Conservation (phyloP, 2,113 vertebrate genomes). For the Odontophorus gujanensis region DNA sequence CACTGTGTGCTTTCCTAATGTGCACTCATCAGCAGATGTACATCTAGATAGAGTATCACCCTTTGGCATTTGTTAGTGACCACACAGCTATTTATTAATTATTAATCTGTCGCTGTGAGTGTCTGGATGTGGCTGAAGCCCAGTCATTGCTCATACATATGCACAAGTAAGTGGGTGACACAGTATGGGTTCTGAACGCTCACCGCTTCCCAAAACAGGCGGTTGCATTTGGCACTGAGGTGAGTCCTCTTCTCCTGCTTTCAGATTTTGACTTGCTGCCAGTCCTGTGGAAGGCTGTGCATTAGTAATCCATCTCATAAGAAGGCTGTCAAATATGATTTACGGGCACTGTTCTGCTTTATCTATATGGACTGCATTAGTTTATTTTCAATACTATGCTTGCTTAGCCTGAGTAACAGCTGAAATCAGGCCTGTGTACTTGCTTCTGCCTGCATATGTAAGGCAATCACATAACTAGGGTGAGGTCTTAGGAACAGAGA, state of each 20-base stretch:
- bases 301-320: not conserved
- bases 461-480: not conserved
- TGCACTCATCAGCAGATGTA: not conserved
- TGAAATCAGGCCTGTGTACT: rapidly evolving
- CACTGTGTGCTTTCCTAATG: conserved; percentile 2
- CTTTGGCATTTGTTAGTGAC: not conserved
- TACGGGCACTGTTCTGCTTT: not conserved
- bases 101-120: not conserved
- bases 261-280: not conserved
- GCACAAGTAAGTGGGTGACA: not conserved
- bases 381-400: not conserved
- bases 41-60: not conserved
- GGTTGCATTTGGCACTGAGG: not conserved
- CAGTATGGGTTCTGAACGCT: not conserved
- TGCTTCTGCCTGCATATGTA: not conserved
- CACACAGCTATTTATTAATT: conserved; percentile 38
- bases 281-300: not conserved
- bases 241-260: not conserved
- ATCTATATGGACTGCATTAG: not conserved
- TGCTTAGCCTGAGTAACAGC: not conserved
- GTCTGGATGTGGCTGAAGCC: not conserved
- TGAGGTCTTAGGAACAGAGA: not conserved
- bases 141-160: not conserved
- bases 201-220: not conserved
- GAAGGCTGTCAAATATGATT: not conserved